phyloP scores from a whole-genome alignment of 2,113 vertebrate genomes.

The Catagonus wagneri region DNA sequence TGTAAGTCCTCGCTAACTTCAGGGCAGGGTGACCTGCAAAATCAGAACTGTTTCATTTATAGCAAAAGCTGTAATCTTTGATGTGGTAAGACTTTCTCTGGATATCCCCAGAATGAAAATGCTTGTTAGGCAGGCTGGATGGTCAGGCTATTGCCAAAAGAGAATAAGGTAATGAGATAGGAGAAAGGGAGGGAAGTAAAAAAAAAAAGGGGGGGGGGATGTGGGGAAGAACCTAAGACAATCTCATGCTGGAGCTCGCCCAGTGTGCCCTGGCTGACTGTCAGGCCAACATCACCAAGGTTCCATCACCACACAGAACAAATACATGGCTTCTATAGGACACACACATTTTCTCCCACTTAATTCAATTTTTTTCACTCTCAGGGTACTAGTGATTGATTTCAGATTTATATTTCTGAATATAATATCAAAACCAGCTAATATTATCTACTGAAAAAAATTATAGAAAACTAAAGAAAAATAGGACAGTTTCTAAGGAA shows the following conservation, averaged over 20 bases:
- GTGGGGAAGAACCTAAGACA: not conserved
- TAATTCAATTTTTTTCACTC: not conserved
- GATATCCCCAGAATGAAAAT: not conserved
- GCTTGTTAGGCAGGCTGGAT: not conserved
- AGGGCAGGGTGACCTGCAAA: not conserved
- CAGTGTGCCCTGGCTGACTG: not conserved
- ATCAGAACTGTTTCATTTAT: not conserved
- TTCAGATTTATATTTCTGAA: constrained; percentile 55
- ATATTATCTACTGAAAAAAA: not conserved
- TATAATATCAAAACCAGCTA: constrained; percentile 27
- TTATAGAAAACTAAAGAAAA: constrained; percentile 6
- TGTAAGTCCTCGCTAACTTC: not conserved
- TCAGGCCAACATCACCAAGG: not conserved
- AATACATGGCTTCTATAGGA: not conserved
- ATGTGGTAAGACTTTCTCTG: not conserved
- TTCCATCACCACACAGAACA: not conserved
- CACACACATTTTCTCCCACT: not conserved
- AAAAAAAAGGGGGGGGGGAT: not conserved
- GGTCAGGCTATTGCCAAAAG: not conserved
- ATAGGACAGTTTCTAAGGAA: not conserved
- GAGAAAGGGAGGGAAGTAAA: not conserved
- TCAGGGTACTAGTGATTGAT: not conserved
- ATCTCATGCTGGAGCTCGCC: not conserved
- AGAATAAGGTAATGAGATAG: not conserved
- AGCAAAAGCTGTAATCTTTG: not conserved